Evolutionary conservation across 2,888 invertebrate species (phyloP).

Genomic region (Metacarcinus magister): DNA sequence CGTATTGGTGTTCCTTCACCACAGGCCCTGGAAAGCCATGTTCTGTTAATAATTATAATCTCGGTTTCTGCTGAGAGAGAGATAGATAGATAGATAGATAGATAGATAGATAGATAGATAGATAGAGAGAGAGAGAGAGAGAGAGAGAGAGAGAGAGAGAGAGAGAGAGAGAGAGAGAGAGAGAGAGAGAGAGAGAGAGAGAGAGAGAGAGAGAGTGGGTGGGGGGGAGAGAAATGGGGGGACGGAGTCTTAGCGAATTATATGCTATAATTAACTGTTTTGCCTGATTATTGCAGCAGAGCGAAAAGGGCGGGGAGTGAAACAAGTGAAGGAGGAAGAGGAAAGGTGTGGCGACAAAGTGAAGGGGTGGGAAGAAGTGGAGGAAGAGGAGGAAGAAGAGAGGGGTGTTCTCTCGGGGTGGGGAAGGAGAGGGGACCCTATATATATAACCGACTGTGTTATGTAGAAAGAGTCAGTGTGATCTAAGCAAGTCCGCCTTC

Average conservation of each 20-base stretch:
- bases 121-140: not conserved
- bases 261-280: conserved; percentile 17
- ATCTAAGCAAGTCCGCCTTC: not conserved
- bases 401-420: not conserved
- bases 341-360: not conserved
- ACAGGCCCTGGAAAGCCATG: not conserved
- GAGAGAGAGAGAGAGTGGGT: conserved; percentile 49
- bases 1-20: not conserved
- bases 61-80: no score
- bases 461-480: conserved; percentile 11
- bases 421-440: conserved; percentile 3
- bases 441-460: not conserved
- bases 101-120: not conserved
- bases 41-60: not conserved
- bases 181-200: conserved; percentile 59
- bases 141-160: conserved; percentile 69
- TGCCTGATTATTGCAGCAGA: not conserved
- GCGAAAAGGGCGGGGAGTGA: not conserved
- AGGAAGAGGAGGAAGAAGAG: not conserved
- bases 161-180: conserved; percentile 66
- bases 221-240: conserved; percentile 44
- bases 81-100: not conserved
- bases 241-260: conserved; percentile 10
- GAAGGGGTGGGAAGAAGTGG: not conserved
- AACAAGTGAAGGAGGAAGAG: conserved; percentile 31